phyloP scores from a whole-genome alignment of 2,113 vertebrate species.

The Phaethon lepturus region DNA sequence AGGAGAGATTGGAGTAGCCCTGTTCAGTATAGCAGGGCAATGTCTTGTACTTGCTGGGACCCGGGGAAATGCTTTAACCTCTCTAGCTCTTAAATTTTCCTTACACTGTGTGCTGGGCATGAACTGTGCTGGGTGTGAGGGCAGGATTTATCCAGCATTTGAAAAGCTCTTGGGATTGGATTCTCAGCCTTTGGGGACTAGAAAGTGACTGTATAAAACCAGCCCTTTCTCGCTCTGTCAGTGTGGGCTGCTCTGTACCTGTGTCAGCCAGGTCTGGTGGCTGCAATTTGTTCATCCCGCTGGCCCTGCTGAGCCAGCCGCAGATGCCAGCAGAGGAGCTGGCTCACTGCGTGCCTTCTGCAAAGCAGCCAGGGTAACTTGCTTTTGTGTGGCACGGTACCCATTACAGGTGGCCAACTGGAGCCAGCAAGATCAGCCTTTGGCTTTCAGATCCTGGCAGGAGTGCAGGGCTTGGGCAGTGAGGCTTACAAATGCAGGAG shows the following conservation, averaged over 20 bases:
- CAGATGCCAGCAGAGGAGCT: not conserved
- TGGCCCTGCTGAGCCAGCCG: not conserved
- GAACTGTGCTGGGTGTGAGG: not conserved
- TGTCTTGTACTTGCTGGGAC: not conserved
- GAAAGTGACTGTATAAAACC: not conserved
- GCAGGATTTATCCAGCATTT: not conserved
- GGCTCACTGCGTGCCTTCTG: not conserved
- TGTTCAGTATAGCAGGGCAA: not conserved
- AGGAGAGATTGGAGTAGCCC: not conserved
- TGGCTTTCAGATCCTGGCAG: conserved; percentile 1
- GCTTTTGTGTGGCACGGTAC: rapidly evolving
- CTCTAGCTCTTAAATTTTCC: not conserved
- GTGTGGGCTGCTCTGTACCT: not conserved
- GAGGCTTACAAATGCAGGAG: not conserved
- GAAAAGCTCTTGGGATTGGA: not conserved
- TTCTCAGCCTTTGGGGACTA: not conserved
- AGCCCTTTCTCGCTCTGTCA: not conserved
- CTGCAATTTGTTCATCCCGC: not conserved
- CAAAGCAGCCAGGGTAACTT: not conserved
- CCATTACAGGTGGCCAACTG: not conserved
- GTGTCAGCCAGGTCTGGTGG: not conserved
- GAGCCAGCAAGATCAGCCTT: not conserved
- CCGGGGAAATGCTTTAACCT: not conserved
- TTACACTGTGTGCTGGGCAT: rapidly evolving
- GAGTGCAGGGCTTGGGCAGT: not conserved